These are phyloP conservation scores for Rhadinocentrus ornatus DNA, from an alignment of 2,797 vertebrate genomes.

Conservation along the genomic window DNA sequence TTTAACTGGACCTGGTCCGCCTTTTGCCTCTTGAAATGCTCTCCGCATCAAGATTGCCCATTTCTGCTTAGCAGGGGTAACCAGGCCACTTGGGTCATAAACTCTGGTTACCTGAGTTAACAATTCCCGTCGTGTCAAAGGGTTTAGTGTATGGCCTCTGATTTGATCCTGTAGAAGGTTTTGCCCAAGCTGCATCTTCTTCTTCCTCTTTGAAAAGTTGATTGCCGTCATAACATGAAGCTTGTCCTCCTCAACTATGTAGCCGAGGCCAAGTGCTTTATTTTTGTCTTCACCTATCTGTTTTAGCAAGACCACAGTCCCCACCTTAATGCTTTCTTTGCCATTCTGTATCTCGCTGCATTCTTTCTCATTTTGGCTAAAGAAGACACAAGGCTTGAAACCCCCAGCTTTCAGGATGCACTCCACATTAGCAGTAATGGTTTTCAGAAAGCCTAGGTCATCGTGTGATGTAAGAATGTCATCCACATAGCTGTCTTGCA, in stretches of 20 bases:
- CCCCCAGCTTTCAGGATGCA: background rate
- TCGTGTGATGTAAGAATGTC: background rate
- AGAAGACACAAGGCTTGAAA: background rate
- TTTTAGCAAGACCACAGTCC: rapidly evolving
- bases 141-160: background rate
- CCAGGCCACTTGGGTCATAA: too few species aligned
- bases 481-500: too few species aligned
- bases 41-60: background rate
- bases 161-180: background rate
- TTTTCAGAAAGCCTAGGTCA: background rate
- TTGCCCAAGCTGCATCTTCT: background rate
- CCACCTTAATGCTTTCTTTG: rapidly evolving
- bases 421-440: background rate
- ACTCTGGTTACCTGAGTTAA: background rate
- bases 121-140: background rate
- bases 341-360: rapidly evolving
- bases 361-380: background rate
- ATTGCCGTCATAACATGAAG: background rate
- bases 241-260: rapidly evolving
- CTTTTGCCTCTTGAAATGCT: background rate
- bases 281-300: background rate
- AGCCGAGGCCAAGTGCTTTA: background rate
- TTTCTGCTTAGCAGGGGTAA: background rate
- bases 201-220: background rate
- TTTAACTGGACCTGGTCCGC: background rate